These are phyloP conservation scores for Ochotona princeps DNA, from an alignment of 2,113 vertebrate species.

Conservation along the genomic window DNA sequence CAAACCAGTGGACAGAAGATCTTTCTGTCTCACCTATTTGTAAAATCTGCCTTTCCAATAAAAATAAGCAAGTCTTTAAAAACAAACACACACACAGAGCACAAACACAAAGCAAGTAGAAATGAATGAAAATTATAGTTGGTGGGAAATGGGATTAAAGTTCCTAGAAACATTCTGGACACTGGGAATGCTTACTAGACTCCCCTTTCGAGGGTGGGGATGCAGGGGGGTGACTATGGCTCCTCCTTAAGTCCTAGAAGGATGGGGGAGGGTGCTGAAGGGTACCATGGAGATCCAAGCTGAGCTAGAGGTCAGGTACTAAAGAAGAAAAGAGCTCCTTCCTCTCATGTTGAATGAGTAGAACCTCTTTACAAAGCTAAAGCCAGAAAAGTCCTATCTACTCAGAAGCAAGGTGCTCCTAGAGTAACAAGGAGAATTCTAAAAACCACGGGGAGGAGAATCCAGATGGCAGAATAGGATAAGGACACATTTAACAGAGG, in stretches of 20 bases:
- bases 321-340: not conserved
- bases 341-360: conserved; percentile 53
- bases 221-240: not conserved
- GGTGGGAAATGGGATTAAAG: not conserved
- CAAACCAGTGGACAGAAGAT: too few species aligned
- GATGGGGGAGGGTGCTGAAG: not conserved
- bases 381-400: conserved; percentile 54
- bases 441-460: conserved; percentile 50
- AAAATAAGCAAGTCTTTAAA: too few species aligned
- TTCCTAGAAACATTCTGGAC: conserved; percentile 26
- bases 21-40: too few species aligned
- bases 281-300: not conserved
- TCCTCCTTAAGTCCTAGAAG: conserved; percentile 35
- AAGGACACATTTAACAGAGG: too few species aligned
- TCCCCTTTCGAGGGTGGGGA: not conserved
- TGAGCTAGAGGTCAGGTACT: not conserved
- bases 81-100: too few species aligned
- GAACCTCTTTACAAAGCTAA: conserved; percentile 48
- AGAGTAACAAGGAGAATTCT: conserved; percentile 62
- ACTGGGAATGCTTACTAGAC: conserved; percentile 51
- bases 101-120: conserved; percentile 37
- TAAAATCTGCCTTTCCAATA: too few species aligned
- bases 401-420: conserved; percentile 43
- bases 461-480: too few species aligned
- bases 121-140: conserved; percentile 64